These are phyloP conservation scores for Lepus europaeus DNA, from an alignment of 2,113 vertebrate genomes.

Conservation along the genomic window DNA sequence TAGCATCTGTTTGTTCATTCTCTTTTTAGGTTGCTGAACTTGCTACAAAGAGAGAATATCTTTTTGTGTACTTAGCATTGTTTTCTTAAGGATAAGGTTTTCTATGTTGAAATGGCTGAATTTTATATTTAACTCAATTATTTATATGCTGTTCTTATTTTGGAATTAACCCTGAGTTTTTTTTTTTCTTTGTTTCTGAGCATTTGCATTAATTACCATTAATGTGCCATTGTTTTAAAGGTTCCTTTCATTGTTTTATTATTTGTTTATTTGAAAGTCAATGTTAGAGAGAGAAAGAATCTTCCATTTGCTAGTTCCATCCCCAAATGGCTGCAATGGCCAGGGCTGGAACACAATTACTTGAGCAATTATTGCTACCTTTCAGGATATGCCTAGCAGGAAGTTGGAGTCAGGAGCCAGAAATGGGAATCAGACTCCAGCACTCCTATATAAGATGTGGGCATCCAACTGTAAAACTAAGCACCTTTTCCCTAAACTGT, in stretches of 20 bases:
- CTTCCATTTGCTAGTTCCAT: too few species aligned
- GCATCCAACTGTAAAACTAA: too few species aligned
- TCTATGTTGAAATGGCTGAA: neutral
- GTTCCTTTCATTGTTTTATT: neutral
- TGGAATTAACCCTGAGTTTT: neutral
- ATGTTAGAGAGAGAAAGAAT: neutral
- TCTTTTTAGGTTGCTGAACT: slow-evolving; percentile 3
- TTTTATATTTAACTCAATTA: neutral
- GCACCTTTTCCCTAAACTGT: too few species aligned
- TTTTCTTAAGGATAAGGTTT: slow-evolving; percentile 25
- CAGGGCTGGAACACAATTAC: too few species aligned
- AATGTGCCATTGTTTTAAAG: neutral
- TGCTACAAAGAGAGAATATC: neutral
- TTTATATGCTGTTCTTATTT: neutral
- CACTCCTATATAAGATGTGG: too few species aligned
- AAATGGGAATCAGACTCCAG: too few species aligned
- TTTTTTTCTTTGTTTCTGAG: neutral
- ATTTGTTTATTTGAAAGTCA: neutral
- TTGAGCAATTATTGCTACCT: too few species aligned
- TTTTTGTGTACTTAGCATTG: neutral
- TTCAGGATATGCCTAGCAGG: too few species aligned
- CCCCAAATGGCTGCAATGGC: too few species aligned
- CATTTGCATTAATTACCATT: neutral
- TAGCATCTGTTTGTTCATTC: neutral
- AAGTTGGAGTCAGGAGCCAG: too few species aligned